Base-by-base conservation (phyloP, 2,888 invertebrate species). In the Zele albiditarsus region DNA sequence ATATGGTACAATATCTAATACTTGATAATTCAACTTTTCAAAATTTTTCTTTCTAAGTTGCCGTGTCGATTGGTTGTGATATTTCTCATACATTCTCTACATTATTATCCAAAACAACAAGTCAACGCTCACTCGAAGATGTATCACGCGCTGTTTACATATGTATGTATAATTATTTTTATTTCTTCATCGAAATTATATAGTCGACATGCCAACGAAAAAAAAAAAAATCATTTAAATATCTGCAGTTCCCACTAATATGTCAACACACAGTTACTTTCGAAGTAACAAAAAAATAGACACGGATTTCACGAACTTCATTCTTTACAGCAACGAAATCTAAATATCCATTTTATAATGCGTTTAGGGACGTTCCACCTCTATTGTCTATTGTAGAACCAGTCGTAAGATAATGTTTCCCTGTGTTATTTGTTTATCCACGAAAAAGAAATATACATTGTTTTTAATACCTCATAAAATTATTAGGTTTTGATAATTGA, bases 1-100 rank as follows among this genome's bases (percentile, higher is more conserved):
- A 81, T 89, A 88, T 88, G 84, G 83, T 89, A 88, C 87, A 88
- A 84, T 86, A 85, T 81, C 82, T 85, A 85, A 86, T 89, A 88
- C 85, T 89, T 83, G 84, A 85, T 80, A 83, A 84, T 84, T 85
- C 82, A 82, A 84, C 83, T 81, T 80, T 78, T 25, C 14, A 16
- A 16, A 79, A 80, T 81, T 77, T 79, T 70, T 27, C 67, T 69
- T 79, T 77, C 72, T 76, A 81, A 84, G 80, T 83, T 81, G 79
- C 81, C 83, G 66, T 74, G 72, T 80, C 79, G 74, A 80, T 77
- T 57, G 4, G 4, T 53, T 53, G 6, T 53, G 20, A 53, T 38
- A 31, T 42, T 25, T 25, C n/a, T 57, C 57, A 31, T 25, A 53
- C 57, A 67, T 70, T 66, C 57, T 53, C 68, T 46, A 23, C 28